phyloP scores from a whole-genome alignment of 2,797 vertebrate species.

The Vespertilio murinus region DNA sequence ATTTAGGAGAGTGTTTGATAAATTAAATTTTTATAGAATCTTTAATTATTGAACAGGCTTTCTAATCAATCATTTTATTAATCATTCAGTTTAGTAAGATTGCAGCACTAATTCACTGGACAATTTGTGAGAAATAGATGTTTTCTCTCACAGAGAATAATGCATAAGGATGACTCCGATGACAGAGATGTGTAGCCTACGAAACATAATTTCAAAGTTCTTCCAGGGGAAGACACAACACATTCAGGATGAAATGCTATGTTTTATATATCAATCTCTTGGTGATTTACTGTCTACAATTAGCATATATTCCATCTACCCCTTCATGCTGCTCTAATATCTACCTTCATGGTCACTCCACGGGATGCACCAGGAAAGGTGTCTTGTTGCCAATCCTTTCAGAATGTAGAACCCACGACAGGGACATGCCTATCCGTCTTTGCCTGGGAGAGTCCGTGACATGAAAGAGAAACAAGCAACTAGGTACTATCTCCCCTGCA shows the following conservation, averaged over 20 bases:
- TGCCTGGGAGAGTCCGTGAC: neutral
- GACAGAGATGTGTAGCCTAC: neutral
- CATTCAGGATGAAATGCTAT: neutral
- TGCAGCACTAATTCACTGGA: neutral
- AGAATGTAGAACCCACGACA: neutral
- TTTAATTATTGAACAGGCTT: slow-evolving; percentile 6
- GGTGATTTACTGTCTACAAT: neutral
- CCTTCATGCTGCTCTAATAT: neutral
- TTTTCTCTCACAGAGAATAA: neutral
- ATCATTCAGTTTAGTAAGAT: neutral
- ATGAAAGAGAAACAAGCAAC: neutral
- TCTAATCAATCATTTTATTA: neutral
- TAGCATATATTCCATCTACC: neutral
- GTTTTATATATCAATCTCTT: neutral
- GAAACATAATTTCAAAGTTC: neutral
- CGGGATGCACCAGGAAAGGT: neutral
- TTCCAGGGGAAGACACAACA: neutral
- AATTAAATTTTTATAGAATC: neutral
- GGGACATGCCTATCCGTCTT: neutral
- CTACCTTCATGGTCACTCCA: neutral
- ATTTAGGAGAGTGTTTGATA: neutral
- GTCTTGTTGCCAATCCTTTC: neutral
- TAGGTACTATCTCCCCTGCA: neutral
- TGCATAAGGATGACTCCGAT: neutral
- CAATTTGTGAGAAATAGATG: neutral